A percentile compares a stretch with the other conserved stretches of the same genome.
phyloP scores from a whole-genome alignment of 2,113 vertebrate species.

The Dicentrarchus labrax region DNA sequence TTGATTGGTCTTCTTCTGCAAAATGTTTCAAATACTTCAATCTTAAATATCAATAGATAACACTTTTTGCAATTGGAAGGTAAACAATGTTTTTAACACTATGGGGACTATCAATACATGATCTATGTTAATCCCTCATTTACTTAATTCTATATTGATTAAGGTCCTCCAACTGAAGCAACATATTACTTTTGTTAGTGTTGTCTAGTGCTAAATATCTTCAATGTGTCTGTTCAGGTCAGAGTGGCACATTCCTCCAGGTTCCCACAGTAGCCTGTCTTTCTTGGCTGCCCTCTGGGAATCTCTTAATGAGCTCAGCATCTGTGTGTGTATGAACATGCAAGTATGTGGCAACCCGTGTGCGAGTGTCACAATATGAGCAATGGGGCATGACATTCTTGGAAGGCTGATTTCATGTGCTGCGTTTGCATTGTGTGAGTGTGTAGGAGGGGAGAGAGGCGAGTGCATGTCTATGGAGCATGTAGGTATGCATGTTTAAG shows the following conservation, averaged over 20 bases:
- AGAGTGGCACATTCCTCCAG: conserved; percentile 41
- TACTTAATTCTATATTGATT: not conserved
- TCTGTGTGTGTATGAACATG: conserved; percentile 41
- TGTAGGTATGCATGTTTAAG: conserved; percentile 5
- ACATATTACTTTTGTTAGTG: not conserved
- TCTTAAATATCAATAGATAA: not conserved
- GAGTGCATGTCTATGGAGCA: not conserved
- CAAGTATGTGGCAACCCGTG: not conserved
- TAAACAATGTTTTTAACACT: not conserved
- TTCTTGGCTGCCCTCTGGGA: conserved; percentile 66
- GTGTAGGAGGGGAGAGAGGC: conserved; percentile 15
- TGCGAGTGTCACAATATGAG: conserved; percentile 21
- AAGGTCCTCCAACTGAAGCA: not conserved
- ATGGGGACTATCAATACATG: not conserved
- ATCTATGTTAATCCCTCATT: not conserved
- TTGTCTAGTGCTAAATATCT: conserved; percentile 17
- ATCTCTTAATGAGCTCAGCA: conserved; percentile 70
- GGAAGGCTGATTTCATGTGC: conserved; percentile 16
- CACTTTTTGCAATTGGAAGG: not conserved
- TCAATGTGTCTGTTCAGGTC: conserved; percentile 37
- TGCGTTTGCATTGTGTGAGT: conserved; percentile 18
- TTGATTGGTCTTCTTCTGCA: not conserved
- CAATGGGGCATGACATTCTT: conserved; percentile 31
- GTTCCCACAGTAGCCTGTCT: conserved; percentile 54
- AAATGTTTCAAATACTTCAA: not conserved